Evolutionary conservation across 2,797 vertebrate species (phyloP), one percentile per base, ranked within the genome.

Genomic region (Characodon lateralis): DNA sequence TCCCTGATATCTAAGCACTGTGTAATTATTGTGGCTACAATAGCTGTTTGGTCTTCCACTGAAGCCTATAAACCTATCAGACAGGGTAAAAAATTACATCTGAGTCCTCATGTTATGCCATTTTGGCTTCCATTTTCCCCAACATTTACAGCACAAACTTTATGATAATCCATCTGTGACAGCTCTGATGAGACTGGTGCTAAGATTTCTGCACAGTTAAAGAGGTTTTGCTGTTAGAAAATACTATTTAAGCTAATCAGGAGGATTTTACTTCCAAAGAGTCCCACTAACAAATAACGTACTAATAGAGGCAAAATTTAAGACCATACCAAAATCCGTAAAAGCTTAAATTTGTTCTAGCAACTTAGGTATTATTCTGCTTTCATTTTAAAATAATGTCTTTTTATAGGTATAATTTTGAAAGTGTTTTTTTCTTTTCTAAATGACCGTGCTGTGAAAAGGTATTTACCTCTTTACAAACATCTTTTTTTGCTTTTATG

Each of bases 111-210:
- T 50, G 76, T 87, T 93, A 87, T 88, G 88, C 87, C 78, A 88
- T 92, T 80, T 91, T 91, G 83, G 83, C 88, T 66, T 90, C 91
- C 77, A 91, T 94, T 93, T 93, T 92, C 88, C 86, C 85, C 85
- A 88, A 91, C 89, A 88, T 91, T 93, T 92, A 73, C 84, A 76
- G 81, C 77, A 35, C 83, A 90, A 82, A 82, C 78, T 73, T 72
- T 82, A 71, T 69, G 78, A 81, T 78, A 89, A 77, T 89, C 79
- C 43, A 48, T 28, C 70, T 75, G 82, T 78, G 85, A 78, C 72
- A 58, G 83, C 51, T 66, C 63, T 66, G 61, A 65, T 65, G 61
- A 65, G 31, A 39, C 61, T 65, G 63, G 7, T 66, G 63, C 63
- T 66, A 18, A 39, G 63, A 66, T 66, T 66, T 66, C 35, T 22